These are phyloP conservation scores for Lathamus discolor DNA, from an alignment of 2,113 vertebrate species.

Conservation along the genomic window DNA sequence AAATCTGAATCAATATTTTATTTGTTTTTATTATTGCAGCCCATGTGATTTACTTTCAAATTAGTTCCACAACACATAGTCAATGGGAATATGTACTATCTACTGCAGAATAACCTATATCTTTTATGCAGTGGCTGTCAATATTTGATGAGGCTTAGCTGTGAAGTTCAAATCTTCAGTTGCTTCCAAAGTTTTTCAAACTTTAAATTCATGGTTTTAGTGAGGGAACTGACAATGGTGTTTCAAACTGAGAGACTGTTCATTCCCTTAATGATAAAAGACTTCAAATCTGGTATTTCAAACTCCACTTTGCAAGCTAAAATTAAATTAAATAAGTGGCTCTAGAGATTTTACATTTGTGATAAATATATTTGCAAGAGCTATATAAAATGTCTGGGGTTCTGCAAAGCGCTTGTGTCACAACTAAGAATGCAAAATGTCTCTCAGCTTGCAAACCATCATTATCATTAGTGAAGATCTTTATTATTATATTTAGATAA, in stretches of 20 bases:
- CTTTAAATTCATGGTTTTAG: background rate
- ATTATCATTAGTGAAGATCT: background rate
- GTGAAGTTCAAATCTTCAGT: background rate
- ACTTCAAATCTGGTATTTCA: background rate
- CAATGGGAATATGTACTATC: background rate
- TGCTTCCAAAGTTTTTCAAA: background rate
- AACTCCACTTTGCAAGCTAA: background rate
- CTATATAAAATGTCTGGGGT: background rate
- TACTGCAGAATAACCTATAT: background rate
- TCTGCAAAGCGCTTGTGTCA: background rate
- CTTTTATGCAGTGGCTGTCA: background rate
- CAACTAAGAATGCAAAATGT: background rate
- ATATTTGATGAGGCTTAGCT: background rate
- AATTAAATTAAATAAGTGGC: background rate
- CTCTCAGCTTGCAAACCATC: background rate
- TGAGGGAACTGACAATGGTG: background rate
- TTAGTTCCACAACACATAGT: background rate
- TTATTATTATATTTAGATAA: background rate
- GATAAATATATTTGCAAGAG: background rate
- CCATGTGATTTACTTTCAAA: background rate
- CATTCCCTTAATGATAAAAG: background rate
- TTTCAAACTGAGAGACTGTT: background rate
- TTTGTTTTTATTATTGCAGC: background rate
- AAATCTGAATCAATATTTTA: background rate
- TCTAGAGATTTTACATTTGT: background rate